These are phyloP conservation scores for Erebia epiphron DNA, from an alignment of 2,888 invertebrate genomes.

Conservation along the genomic window DNA sequence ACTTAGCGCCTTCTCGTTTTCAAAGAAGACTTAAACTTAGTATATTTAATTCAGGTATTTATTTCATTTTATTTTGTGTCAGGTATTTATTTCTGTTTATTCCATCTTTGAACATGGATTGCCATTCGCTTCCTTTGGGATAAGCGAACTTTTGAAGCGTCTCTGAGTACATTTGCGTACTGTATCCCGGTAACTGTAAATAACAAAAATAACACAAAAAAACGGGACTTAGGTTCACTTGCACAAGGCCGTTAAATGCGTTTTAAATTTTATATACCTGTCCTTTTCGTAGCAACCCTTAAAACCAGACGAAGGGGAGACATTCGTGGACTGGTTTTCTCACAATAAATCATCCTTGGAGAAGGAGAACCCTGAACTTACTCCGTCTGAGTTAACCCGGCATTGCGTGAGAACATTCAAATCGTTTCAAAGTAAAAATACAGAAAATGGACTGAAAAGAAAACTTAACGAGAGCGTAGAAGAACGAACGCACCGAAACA, in stretches of 20 bases:
- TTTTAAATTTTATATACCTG: no score
- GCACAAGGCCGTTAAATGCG: no score
- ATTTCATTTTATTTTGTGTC: not conserved
- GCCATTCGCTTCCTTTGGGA: constrained; percentile 91
- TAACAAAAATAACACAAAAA: not conserved
- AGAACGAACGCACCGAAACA: constrained; percentile 69
- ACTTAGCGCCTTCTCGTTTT: constrained; percentile 75
- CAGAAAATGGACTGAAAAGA: constrained; percentile 60
- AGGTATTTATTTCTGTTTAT: no score
- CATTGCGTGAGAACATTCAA: constrained; percentile 80
- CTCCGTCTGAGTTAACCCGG: constrained; percentile 81
- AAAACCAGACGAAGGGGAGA: constrained; percentile 69
- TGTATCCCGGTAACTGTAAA: constrained; percentile 89
- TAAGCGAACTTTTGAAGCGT: constrained; percentile 88
- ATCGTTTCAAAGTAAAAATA: constrained; percentile 55
- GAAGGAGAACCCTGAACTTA: constrained; percentile 79
- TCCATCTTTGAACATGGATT: constrained; percentile 84
- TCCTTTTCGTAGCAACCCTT: constrained; percentile 30
- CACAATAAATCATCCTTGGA: constrained; percentile 82
- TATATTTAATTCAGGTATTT: not conserved
- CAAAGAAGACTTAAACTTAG: constrained; percentile 53
- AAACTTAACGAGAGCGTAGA: constrained; percentile 63
- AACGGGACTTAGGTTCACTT: no score
- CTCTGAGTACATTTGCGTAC: constrained; percentile 88
- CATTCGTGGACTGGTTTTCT: constrained; percentile 84